These are phyloP conservation scores for Brienomyrus longianalis DNA, from an alignment of 2,113 vertebrate genomes.

Conservation along the genomic window DNA sequence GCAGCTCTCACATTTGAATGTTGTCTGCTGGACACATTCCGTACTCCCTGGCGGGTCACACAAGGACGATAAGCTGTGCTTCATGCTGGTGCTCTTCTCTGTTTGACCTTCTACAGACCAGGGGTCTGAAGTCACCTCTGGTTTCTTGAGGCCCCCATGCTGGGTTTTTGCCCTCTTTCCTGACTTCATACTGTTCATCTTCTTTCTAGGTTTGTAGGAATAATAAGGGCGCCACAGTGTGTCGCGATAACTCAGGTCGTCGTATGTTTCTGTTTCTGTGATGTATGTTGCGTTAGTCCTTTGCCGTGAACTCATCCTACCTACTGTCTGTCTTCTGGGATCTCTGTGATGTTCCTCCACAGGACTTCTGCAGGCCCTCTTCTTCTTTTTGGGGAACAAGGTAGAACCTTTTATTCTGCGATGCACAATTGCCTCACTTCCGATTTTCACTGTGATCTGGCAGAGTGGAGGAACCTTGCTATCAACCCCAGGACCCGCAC, in stretches of 20 bases:
- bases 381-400: slow-evolving; percentile 78
- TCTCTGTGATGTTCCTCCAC: slow-evolving; percentile 32
- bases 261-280: slow-evolving; percentile 64
- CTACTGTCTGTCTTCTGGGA: slow-evolving; percentile 33
- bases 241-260: slow-evolving; percentile 82
- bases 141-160: slow-evolving; percentile 32
- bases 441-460: slow-evolving; percentile 97
- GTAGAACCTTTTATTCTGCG: slow-evolving; percentile 88
- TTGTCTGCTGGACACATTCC: slow-evolving; percentile 60
- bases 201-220: slow-evolving; percentile 94
- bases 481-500: slow-evolving; percentile 79
- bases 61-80: slow-evolving; percentile 49
- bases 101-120: slow-evolving; percentile 31
- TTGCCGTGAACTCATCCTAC: slow-evolving; percentile 55
- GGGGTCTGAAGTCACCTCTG: slow-evolving; percentile 44
- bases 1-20: slow-evolving; percentile 76
- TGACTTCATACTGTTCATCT: slow-evolving; percentile 71
- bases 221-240: slow-evolving; percentile 95
- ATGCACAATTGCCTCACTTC: slow-evolving; percentile 89
- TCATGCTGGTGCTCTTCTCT: slow-evolving; percentile 32
- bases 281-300: slow-evolving; percentile 52
- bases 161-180: slow-evolving; percentile 70
- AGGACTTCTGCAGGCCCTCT: slow-evolving; percentile 51
- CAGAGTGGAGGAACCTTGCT: slow-evolving; percentile 80
- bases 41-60: slow-evolving; percentile 43